These are phyloP conservation scores for Trichomycterus rosablanca DNA, from an alignment of 2,113 vertebrate genomes.

Conservation along the genomic window DNA sequence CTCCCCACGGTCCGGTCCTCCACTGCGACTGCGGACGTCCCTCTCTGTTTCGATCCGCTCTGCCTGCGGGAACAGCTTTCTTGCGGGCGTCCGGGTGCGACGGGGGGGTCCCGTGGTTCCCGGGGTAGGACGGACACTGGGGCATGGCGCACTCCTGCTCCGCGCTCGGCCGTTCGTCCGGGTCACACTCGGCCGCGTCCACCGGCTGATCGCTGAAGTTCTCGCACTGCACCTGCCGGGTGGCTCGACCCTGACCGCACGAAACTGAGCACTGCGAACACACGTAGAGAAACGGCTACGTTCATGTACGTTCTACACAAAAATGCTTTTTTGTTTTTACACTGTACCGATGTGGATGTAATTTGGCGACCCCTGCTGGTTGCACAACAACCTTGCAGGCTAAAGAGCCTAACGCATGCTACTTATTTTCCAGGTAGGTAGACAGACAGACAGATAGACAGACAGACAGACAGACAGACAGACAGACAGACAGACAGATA, in stretches of 20 bases:
- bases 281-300: slow-evolving; percentile 32
- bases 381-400: too few species aligned
- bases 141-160: slow-evolving; percentile 91
- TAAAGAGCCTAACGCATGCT: too few species aligned
- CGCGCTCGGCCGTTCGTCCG: slow-evolving; percentile 78
- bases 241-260: slow-evolving; percentile 90
- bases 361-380: too few species aligned
- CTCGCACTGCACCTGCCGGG: slow-evolving; percentile 85
- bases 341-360: too few species aligned
- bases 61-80: slow-evolving; percentile 59
- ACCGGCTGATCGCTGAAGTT: slow-evolving; percentile 86
- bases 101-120: slow-evolving; percentile 65
- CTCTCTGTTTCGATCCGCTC: slow-evolving; percentile 48
- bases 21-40: slow-evolving; percentile 78
- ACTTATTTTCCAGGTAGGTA: too few species aligned
- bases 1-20: slow-evolving; percentile 96
- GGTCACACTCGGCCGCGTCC: slow-evolving; percentile 82
- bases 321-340: too few species aligned
- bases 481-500: too few species aligned
- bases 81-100: slow-evolving; percentile 62
- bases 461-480: too few species aligned
- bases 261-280: slow-evolving; percentile 84
- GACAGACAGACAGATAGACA: too few species aligned
- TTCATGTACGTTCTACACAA: background rate
- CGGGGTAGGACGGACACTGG: slow-evolving; percentile 79